Base-by-base conservation (phyloP, 1,140 invertebrate genomes). In the Hormaphis cornu region DNA sequence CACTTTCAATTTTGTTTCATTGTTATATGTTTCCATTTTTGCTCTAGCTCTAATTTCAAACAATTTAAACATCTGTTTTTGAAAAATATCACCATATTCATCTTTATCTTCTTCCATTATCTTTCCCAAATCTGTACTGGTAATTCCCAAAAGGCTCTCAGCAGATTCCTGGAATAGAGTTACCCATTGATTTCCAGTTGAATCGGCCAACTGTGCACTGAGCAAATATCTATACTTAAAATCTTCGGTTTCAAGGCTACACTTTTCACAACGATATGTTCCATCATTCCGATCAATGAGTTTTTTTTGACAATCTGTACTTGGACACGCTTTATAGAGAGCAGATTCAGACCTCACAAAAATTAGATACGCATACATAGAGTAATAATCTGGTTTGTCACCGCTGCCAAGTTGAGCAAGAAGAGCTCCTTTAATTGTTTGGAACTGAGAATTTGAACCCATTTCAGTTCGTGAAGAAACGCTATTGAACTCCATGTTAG, bases 231-330 rank as follows among this genome's bases (percentile, higher is more conserved):
- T 83, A 80, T 92, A 95, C 74, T 90, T 92, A 76, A 87, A 98
- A 73, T 89, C 88, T 0, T 87, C 85, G 76, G 84, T 91, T 70
- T 92, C 89, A 52, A 84, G 81, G 72, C 88, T 84, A 78, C 96
- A 99, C 78, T 97, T 97, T 77, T 98, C 96, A 78, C 97, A 99
- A 71, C 92, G 83, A 77, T 87, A 98, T 73, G 87, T 82, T 8
- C 89, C 91, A 77, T 94, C 93, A 50, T 88, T 85, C 76, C 88
- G 83, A 80, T 97, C 94, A 28, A 95, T 80, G 1, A 93, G 77
- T 81, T 83, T 98, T 98, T 76, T 98, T 75, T 96, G 95, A 77
- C 95, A 98, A 44, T 85, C 83, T 12, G 87, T 83, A 66, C 83
- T 81, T 0, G 93, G 90, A 75, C 95, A 98, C 1, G 93, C 87